Percentiles rank a stretch among this genome's conserved stretches.
phyloP scores from a whole-genome alignment of 2,113 vertebrate species.

The Elephantulus edwardii region DNA sequence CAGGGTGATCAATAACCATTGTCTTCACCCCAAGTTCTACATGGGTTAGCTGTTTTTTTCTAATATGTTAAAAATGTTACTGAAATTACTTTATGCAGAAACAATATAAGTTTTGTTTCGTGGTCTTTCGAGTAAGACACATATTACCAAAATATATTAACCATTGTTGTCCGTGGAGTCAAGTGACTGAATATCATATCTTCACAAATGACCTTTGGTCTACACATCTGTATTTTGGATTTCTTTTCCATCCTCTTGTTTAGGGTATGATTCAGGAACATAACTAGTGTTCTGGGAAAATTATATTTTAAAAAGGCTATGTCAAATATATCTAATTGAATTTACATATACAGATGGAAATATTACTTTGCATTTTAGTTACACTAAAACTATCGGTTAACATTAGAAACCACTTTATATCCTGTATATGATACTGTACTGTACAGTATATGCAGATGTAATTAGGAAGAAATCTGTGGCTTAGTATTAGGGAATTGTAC shows the following conservation, averaged over 20 bases:
- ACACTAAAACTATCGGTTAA: not conserved
- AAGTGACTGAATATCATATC: not conserved
- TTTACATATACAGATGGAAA: not conserved
- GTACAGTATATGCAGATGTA: too few relatives aligned
- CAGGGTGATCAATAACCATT: not conserved
- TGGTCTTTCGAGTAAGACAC: not conserved
- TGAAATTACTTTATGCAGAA: not conserved
- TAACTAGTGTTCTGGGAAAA: not conserved
- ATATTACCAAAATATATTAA: not conserved
- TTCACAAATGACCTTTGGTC: not conserved
- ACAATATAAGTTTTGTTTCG: not conserved
- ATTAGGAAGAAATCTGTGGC: too few relatives aligned
- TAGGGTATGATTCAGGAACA: not conserved
- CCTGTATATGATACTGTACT: not conserved
- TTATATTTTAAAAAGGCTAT: not conserved
- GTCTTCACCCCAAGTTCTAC: not conserved
- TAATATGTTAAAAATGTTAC: not conserved
- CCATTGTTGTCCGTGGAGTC: not conserved
- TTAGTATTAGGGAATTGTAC: too few relatives aligned
- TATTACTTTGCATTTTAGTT: not conserved
- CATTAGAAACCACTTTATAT: conserved; percentile 30
- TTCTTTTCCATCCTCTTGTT: not conserved
- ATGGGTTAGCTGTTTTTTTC: not conserved
- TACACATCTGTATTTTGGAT: not conserved
- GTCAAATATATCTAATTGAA: conserved; percentile 17